Base-by-base conservation (phyloP, 2,888 invertebrate species). In the Mamestra brassicae region DNA sequence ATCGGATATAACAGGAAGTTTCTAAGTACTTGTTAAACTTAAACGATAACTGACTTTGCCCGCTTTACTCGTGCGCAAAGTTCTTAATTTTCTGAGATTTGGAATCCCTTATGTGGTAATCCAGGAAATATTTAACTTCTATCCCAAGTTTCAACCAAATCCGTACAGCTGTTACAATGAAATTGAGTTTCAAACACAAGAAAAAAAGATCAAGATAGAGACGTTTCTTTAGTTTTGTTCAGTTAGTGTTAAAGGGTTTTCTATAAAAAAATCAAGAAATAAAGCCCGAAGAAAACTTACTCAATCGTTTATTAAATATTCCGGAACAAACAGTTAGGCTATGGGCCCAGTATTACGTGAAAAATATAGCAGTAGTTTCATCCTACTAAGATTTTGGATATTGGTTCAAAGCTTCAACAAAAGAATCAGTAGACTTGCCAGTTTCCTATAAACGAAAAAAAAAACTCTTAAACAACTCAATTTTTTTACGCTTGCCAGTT, bases 21-120 rank as follows among this genome's bases (percentile, higher is more conserved):
- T 74, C n/a, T 57, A 63, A 72, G 70, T 76, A 81, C 69, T 80
- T 67, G 63, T 54, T 80, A 66, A 84, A 84, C 61, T 80, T 57
- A 52, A 70, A 84, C 50, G 66, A 72, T 84, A 80, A 80, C 63
- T 62, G 36, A 57, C 26, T 66, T 60, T 38, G 15, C 58, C 58
- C 45, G 55, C 62, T 57, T n/a, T 52, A 45, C 42, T 26, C 42
- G 34, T n/a, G 47, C 10, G 8, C 6, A 47, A 77, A 71, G 47
- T 63, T 67, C 62, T 62, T 62, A 66, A 76, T 76, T 76, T 71
- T 76, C 47, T 7, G 15, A 54, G 57, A 63, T 54, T 47, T 64
- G n/a, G 58, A 50, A 42, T 34, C 13, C 13, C 58, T 26, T 52
- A 57, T 52, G 42, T 34, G n/a, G 52, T 61, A 54, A 26, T 54